These are phyloP conservation scores for Seira sanloemensis DNA, from an alignment of 2,888 invertebrate genomes.

Conservation along the genomic window DNA sequence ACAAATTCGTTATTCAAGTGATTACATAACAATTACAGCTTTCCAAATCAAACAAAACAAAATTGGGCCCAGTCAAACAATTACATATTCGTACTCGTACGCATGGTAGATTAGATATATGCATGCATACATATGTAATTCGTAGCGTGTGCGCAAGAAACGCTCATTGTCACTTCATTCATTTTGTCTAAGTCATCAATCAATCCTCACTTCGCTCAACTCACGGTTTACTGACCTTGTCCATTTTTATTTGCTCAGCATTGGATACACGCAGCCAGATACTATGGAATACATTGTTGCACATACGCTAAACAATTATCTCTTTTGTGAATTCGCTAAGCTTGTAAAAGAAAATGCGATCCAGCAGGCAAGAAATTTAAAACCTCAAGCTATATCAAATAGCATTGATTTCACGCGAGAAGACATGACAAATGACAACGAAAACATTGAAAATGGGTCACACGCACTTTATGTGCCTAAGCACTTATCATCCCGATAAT, in stretches of 20 bases:
- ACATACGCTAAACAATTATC: too few relatives aligned
- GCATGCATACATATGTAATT: not conserved
- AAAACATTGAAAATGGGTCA: constrained; percentile 3
- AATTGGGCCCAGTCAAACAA: constrained; percentile 27
- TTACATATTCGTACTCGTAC: not conserved
- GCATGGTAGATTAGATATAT: not conserved
- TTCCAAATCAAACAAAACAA: constrained; percentile 20
- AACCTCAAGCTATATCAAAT: too few relatives aligned
- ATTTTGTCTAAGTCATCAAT: constrained; percentile 5
- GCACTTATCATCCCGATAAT: constrained; percentile 1
- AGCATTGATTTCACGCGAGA: too few relatives aligned
- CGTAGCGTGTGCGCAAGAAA: not conserved
- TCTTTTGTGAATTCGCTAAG: too few relatives aligned
- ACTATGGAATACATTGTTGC: too few relatives aligned
- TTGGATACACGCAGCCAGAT: too few relatives aligned
- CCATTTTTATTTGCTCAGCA: not conserved
- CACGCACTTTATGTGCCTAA: not conserved
- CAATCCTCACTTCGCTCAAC: not conserved
- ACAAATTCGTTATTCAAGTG: constrained; percentile 33
- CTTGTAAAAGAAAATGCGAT: too few relatives aligned
- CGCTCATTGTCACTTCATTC: constrained; percentile 14
- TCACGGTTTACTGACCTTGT: constrained; percentile 13
- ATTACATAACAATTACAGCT: constrained; percentile 38
- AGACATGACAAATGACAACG: not conserved
- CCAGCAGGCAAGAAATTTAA: too few relatives aligned